A percentile compares a stretch with the other conserved stretches of the same genome.
phyloP scores from a whole-genome alignment of 2,113 vertebrate species.

The Sphyrna mokarran region DNA sequence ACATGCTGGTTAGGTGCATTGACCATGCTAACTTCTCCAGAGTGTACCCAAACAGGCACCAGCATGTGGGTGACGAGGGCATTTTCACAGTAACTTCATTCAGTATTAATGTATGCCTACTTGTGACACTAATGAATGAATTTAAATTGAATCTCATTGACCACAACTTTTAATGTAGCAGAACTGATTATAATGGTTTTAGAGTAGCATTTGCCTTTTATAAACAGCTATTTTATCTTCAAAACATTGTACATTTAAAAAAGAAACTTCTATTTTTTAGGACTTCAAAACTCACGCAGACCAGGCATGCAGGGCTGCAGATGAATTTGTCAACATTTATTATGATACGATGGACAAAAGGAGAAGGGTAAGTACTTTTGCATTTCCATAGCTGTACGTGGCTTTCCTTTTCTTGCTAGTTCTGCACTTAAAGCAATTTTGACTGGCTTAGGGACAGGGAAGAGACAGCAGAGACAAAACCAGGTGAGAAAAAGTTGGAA shows the following conservation, averaged over 20 bases:
- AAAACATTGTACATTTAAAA: neutral
- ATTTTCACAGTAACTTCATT: no score
- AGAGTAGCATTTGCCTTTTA: neutral
- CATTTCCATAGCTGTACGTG: neutral
- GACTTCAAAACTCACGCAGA: constrained; percentile 88
- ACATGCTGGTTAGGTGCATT: no score
- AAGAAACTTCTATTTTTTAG: constrained; percentile 44
- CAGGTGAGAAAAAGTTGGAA: no score
- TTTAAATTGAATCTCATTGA: no score
- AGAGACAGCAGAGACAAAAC: neutral
- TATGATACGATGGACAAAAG: constrained; percentile 97
- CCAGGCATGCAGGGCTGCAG: constrained; percentile 88
- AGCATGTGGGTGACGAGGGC: no score
- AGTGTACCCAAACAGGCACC: no score
- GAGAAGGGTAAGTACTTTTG: constrained; percentile 64
- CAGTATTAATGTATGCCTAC: no score
- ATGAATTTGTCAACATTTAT: constrained; percentile 93
- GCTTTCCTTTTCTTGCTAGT: neutral
- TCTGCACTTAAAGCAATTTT: neutral
- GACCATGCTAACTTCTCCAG: no score
- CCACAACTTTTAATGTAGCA: no score
- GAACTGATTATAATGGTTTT: neutral
- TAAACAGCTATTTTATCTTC: neutral
- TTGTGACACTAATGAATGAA: no score
- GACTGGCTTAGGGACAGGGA: neutral